Evolutionary conservation across 1,140 invertebrate genomes (phyloP).

Genomic region (Episyrphus balteatus): DNA sequence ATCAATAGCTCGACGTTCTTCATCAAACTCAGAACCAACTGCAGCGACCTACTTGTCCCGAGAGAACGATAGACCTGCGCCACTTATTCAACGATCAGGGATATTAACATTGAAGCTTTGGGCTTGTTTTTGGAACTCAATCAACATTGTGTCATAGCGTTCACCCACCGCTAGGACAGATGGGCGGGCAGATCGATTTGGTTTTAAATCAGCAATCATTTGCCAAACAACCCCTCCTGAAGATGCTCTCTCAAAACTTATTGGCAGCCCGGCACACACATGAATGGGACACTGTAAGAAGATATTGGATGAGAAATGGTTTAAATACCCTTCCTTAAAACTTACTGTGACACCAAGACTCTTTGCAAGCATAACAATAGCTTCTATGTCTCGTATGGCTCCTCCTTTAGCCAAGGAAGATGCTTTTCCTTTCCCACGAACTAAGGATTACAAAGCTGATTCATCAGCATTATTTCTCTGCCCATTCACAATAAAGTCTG

Average conservation of each 20-base stretch:
- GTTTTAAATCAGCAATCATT: constrained; percentile 29
- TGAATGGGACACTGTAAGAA: constrained; percentile 26
- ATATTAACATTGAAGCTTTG: constrained; percentile 27
- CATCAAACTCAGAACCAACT: constrained; percentile 34
- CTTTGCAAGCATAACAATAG: constrained; percentile 53
- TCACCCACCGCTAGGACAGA: constrained; percentile 39
- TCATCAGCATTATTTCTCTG: constrained; percentile 43
- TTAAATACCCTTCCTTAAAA: neutral
- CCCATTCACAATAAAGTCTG: constrained; percentile 49
- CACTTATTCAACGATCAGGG: constrained; percentile 38
- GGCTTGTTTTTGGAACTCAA: constrained; percentile 33
- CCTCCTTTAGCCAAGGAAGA: constrained; percentile 52
- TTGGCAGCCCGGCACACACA: constrained; percentile 26
- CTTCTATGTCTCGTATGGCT: constrained; percentile 61
- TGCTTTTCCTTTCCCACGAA: constrained; percentile 51
- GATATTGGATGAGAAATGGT: neutral
- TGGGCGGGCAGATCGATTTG: constrained; percentile 20
- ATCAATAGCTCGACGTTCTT: constrained; percentile 42
- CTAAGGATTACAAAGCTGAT: constrained; percentile 48
- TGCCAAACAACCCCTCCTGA: constrained; percentile 32
- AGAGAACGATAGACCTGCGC: constrained; percentile 64
- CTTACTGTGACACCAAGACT: constrained; percentile 62
- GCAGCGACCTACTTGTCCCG: constrained; percentile 55
- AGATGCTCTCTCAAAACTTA: constrained; percentile 25
- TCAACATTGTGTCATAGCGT: constrained; percentile 39